Evolutionary conservation across 2,113 vertebrate genomes (phyloP), one percentile per base, ranked within the genome.

Genomic region (Cynoglossus semilaevis): DNA sequence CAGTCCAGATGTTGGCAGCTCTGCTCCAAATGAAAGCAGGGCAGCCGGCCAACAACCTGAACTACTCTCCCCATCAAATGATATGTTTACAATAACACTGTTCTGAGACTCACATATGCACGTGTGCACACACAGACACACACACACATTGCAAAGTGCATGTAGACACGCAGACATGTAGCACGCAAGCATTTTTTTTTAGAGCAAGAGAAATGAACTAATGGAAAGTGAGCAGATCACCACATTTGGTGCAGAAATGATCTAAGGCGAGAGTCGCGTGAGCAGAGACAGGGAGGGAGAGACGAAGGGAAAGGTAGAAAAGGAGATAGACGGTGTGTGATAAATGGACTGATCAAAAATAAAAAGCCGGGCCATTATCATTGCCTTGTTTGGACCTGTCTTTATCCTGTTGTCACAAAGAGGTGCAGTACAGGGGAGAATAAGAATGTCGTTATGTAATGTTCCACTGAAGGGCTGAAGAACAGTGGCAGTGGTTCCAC

Each of bases 1-100:
- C 77, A 91, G 83, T 89, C 87, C 91, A 92, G 91, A 92, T 92
- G 91, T 91, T 90, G 89, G 89, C 88, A 87, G 85, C 76, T 87
- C 84, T 86, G 74, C 82, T 91, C 86, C 78, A 89, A 91, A 88
- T 90, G 84, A 90, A 90, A 88, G 79, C 75, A 81, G 74, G 89
- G 87, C 87, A 86, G 84, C 59, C 80, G 37, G 88, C 89, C 90
- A 91, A 87, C 88, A 90, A 90, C 86, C 86, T 91, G 89, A 88
- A 88, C 82, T 83, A 77, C 78, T 90, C 88, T 88, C 82, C 78
- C 83, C 85, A 85, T 90, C 87, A 91, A 91, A 91, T 91, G 81
- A 89, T 85, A 89, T 90, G 87, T 92, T 91, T 91, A 90, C 88
- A 90, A 90, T 90, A 90, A 90, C 88, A 85, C 84, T 84, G 84